Evolutionary conservation across 2,113 vertebrate genomes (phyloP).

Genomic region (Vidua chalybeata): DNA sequence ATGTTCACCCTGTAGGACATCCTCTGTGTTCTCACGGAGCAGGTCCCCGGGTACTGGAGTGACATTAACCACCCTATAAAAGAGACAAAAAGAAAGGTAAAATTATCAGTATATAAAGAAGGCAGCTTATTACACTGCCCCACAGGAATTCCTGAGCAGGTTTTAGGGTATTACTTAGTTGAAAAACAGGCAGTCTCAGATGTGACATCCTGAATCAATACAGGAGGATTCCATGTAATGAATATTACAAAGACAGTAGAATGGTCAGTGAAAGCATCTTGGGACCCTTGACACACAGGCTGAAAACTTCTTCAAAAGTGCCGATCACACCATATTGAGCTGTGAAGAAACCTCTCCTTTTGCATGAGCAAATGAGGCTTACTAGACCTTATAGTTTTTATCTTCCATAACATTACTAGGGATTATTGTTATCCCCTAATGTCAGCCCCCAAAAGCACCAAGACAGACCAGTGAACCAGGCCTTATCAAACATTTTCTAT

Average conservation of each 20-base stretch:
- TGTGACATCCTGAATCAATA: neutral
- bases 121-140: neutral
- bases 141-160: neutral
- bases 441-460: neutral
- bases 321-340: neutral
- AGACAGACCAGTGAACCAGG: neutral
- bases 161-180: neutral
- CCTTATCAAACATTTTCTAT: neutral
- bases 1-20: conserved; percentile 95
- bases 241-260: neutral
- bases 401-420: neutral
- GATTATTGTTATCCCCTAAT: neutral
- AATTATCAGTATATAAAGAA: neutral
- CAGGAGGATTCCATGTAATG: neutral
- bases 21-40: conserved; percentile 95
- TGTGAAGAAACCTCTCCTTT: neutral
- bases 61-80: conserved; percentile 85
- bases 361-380: neutral
- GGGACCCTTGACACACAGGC: neutral
- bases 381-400: neutral
- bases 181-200: neutral
- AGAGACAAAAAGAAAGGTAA: neutral
- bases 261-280: neutral
- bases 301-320: neutral
- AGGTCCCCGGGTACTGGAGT: conserved; percentile 89